Evolutionary conservation across 1,140 invertebrate species (phyloP), one percentile per base, ranked within the genome.

Genomic region (Diabrotica virgifera): DNA sequence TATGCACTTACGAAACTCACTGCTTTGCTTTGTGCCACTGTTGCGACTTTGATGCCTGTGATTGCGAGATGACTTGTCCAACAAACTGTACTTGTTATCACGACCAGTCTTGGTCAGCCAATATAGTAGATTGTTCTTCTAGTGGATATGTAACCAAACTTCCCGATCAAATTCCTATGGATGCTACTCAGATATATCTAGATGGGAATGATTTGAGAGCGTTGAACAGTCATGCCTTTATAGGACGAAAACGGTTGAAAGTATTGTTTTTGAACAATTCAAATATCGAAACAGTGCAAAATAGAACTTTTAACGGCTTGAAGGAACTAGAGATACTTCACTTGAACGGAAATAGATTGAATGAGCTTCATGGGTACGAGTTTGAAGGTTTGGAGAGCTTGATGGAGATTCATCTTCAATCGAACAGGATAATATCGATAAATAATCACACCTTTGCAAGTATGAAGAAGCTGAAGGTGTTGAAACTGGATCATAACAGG

Each of bases 61-160:
- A 96, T 77, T 96, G 94, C 82, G 92, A 96, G 83, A 95, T 96
- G 93, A 95, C 90, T 14, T 96, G 94, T 74, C 94, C 94, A 14
- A 86, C 86, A 55, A 92, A 94, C 74, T 96, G 94, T 78, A 91
- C 90, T 37, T 96, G 94, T 80, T 96, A 94, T 80, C 92, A 96
- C 75, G 93, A 96, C 78, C 90, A 94, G 75, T 91, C 90, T 11
- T 96, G 93, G 92, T 90, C 90, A 37, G 91, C 92, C 8, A 96
- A 96, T 78, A 90, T 96, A 37, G 93, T 96, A 5, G 93, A 95
- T 78, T 96, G 94, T 75, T 90, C 91, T 7, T 84, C 81, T 53
- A 85, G 88, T 36, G 88, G 87, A 57, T 91, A 94, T 78, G 82
- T 85, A 1, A 85, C 85, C 66, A 81, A 82, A 60, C 81, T 95